phyloP scores from a whole-genome alignment of 2,888 invertebrate species.

The Synergus umbraculus region DNA sequence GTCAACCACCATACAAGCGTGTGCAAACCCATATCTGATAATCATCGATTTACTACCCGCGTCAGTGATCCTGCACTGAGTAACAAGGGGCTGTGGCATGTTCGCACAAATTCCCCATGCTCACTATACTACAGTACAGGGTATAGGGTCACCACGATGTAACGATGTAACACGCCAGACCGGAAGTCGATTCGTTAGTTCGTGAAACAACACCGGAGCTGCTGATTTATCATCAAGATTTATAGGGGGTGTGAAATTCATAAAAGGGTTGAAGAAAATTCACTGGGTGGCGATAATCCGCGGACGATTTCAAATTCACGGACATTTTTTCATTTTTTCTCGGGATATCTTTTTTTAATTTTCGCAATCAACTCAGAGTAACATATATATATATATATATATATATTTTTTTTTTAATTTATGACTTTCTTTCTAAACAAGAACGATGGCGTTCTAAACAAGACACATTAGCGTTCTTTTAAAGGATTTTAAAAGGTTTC shows the following conservation, averaged over 20 bases:
- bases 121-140: neutral
- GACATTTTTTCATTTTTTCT: too few species aligned
- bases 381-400: too few species aligned
- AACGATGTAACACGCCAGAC: neutral
- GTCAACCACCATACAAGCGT: slow-evolving; percentile 42
- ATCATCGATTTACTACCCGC: slow-evolving; percentile 60
- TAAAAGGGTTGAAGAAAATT: neutral
- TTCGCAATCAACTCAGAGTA: too few species aligned
- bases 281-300: neutral
- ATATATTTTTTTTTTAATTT: too few species aligned
- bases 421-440: too few species aligned
- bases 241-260: slow-evolving; percentile 19
- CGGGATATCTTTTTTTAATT: too few species aligned
- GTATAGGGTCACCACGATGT: neutral
- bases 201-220: slow-evolving; percentile 21
- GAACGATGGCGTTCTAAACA: too few species aligned
- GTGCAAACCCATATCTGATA: slow-evolving; percentile 41
- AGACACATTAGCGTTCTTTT: too few species aligned
- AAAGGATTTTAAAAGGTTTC: too few species aligned
- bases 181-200: slow-evolving; percentile 3
- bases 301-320: too few species aligned
- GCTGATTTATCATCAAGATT: slow-evolving; percentile 36
- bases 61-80: slow-evolving; percentile 60
- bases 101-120: slow-evolving; percentile 42
- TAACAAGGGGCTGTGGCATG: slow-evolving; percentile 62